Percentiles rank a stretch among this genome's conserved stretches.
phyloP scores from a whole-genome alignment of 2,113 vertebrate genomes.

The Chrysemys picta region DNA sequence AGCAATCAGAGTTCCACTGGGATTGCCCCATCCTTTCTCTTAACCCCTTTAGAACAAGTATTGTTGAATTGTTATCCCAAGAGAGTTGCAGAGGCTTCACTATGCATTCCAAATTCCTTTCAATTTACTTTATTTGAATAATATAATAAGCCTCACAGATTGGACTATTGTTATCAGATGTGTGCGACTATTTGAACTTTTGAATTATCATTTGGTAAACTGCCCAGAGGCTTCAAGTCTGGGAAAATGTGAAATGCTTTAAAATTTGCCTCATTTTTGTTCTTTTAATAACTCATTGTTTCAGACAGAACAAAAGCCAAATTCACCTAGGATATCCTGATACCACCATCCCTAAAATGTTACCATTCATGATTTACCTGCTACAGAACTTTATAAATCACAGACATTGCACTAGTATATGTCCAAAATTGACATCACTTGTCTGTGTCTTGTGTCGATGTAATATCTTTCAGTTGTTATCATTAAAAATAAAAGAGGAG shows the following conservation, averaged over 20 bases:
- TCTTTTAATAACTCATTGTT: neutral
- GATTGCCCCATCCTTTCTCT: neutral
- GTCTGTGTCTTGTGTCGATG: neutral
- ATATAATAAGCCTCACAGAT: neutral
- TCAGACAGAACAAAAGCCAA: neutral
- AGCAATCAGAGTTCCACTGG: neutral
- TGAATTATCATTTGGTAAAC: neutral
- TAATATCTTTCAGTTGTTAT: neutral
- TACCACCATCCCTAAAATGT: neutral
- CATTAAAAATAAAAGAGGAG: neutral
- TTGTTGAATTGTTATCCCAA: neutral
- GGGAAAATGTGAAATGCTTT: neutral
- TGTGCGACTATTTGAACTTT: neutral
- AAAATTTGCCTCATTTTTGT: neutral
- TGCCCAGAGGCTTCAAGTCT: neutral
- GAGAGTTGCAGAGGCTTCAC: neutral
- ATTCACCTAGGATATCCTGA: neutral
- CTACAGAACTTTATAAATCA: neutral
- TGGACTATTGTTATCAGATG: neutral
- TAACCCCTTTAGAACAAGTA: neutral
- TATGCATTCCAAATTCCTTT: neutral
- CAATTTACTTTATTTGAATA: neutral
- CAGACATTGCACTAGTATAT: rapidly evolving
- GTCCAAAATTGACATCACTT: neutral
- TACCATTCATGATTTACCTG: neutral